Conservation (phyloP, 2,888 invertebrate species). For the Dolomedes plantarius region DNA sequence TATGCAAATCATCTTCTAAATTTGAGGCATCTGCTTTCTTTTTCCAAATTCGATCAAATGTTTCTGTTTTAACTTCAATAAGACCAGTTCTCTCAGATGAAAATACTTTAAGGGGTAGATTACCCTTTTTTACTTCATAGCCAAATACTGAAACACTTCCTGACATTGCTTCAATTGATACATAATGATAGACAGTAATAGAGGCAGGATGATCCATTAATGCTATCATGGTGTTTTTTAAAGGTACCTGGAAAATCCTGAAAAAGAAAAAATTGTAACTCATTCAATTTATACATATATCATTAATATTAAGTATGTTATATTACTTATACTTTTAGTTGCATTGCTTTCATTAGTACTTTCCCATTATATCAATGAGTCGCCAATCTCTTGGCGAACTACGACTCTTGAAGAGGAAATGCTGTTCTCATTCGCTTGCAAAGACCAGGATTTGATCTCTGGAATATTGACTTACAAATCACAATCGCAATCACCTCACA, state of each 20-base stretch:
- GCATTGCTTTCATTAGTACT: too few relatives aligned
- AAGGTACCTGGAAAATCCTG: not conserved
- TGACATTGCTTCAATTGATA: not conserved
- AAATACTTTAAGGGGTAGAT: not conserved
- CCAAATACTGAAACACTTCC: not conserved
- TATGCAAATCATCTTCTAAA: not conserved
- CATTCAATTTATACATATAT: too few relatives aligned
- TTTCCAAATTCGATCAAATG: not conserved
- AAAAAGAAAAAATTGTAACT: not conserved
- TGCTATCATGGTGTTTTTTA: not conserved
- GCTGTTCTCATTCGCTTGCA: too few relatives aligned
- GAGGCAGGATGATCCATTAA: not conserved
- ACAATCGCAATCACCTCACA: too few relatives aligned
- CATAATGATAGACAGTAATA: not conserved
- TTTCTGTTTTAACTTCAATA: not conserved
- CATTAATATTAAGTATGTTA: too few relatives aligned
- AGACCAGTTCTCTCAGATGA: slow-evolving; percentile 14
- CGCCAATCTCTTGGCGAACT: too few relatives aligned
- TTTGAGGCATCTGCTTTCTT: not conserved
- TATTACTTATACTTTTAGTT: too few relatives aligned
- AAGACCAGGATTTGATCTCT: too few relatives aligned
- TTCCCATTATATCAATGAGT: too few relatives aligned
- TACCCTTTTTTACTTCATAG: not conserved
- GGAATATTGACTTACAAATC: too few relatives aligned
- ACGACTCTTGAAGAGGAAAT: too few relatives aligned